Base-by-base conservation (phyloP, 2,888 invertebrate species). In the Scaptomyza flava region DNA sequence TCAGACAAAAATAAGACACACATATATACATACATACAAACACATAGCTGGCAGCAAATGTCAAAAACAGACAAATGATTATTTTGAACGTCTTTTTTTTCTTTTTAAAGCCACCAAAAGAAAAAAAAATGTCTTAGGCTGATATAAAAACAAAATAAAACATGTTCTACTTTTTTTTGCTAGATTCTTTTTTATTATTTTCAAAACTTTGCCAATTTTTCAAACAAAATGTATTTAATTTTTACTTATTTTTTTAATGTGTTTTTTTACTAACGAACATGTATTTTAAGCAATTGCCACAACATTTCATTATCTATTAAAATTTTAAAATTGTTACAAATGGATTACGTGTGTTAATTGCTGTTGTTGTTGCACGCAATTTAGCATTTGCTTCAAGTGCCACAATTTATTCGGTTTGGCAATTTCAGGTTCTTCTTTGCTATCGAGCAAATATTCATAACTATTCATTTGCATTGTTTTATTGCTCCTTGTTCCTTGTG, bases 391-490 rank as follows among this genome's bases (percentile, higher is more conserved):
- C 20, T 20, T 20, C 20, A 50, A 33, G 48, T 48, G 33, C 20
- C 7, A 8, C 36, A 3, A n/a, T n/a, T 3, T 11, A 34, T 33
- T 36, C 14, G 23, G 51, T 41, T 34, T 46, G 31, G 52, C 33
- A 23, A 48, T 62, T 50, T 42, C 34, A 43, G 45, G 17, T 4
- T 23, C 23, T 23, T 31, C 17, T 31, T 33, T 47, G 14, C 57
- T 27, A 67, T 59, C 38, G 58, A 72, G 51, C 56, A 62, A 59
- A 74, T 41, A 41, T 71, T 77, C 73, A 74, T 74, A 53, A 59
- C 77, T 46, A 56, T 77, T 65, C 72, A 77, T 59, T 77, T 60
- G 63, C 58, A 51, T 56, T 63, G 75, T 54, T 69, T 68, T 63
- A 59, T 63, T 59, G 68, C 6, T 5, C 63, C 63, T 30, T 56